These are phyloP conservation scores for Macrotus californicus DNA, from an alignment of 2,113 vertebrate species.

Conservation along the genomic window DNA sequence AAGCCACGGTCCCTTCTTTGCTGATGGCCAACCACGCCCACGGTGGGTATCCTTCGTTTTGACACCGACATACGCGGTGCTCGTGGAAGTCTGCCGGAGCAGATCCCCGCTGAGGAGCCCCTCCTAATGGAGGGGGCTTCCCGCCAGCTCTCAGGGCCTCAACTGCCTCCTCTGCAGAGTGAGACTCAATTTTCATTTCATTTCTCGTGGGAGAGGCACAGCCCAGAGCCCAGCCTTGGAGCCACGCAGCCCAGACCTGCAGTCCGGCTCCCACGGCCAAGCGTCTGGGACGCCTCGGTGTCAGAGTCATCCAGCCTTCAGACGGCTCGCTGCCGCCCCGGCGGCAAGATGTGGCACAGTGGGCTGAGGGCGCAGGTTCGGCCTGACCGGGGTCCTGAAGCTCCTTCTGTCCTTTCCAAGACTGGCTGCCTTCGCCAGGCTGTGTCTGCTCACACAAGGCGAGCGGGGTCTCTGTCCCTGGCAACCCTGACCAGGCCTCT, in stretches of 20 bases:
- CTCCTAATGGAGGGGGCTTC: not conserved
- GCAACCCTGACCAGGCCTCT: accelerated
- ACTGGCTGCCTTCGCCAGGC: not conserved
- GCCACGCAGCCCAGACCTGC: not conserved
- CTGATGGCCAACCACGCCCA: accelerated
- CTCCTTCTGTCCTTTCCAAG: not conserved
- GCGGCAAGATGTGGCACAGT: accelerated
- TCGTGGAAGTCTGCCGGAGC: accelerated
- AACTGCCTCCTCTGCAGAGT: not conserved
- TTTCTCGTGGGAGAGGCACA: not conserved
- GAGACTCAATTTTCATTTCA: not conserved
- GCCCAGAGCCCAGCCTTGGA: too few relatives aligned
- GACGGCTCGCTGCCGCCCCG: accelerated
- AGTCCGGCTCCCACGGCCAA: accelerated
- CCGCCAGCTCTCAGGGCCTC: not conserved
- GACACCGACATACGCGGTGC: accelerated
- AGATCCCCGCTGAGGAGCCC: accelerated
- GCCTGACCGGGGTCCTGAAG: too few relatives aligned
- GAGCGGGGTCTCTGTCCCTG: accelerated
- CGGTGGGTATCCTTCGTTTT: accelerated
- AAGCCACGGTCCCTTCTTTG: accelerated
- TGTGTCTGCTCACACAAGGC: not conserved
- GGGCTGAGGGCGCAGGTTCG: too few relatives aligned
- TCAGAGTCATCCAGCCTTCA: accelerated
- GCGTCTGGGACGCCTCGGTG: accelerated